Base-by-base conservation (phyloP, 1,140 invertebrate genomes). In the Drosophila pectinifera region DNA sequence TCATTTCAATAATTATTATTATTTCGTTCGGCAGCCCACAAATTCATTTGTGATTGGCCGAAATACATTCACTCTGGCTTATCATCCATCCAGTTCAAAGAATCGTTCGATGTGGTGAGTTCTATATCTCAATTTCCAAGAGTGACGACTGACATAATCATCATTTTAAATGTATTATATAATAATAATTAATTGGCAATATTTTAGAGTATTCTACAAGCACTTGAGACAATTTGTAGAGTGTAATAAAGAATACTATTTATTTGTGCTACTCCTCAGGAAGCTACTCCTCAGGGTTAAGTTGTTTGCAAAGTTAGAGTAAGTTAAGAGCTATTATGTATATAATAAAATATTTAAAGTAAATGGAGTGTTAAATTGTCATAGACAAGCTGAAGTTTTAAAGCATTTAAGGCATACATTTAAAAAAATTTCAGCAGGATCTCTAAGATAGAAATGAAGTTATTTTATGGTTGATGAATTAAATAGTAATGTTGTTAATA, bases 1-100 rank as follows among this genome's bases (percentile, higher is more conserved):
- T 68, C 36, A 51, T 41, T 68, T 69, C 34, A 85, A 85, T 85
- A 84, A 85, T 80, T 70, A 80, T 82, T 82, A 79, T 84, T 82
- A 79, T 84, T 79, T 73, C 57, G 14, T 42, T 74, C 28, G 69
- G 13, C 64, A 58, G 58, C 49, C 39, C 48, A 73, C 73, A 75
- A 74, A 57, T 45, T 82, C 70, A 22, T 48, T 70, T 78, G 64
- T 76, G 76, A 79, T 83, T 64, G 49, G 36, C 1, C 22, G 20
- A 56, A 72, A 56, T 64, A 57, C 20, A 69, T 34, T 38, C 34
- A 5, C 31, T 36, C 49, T 10, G 42, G n/a, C 68, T 48, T 69
- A 70, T 70, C 67, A 18, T 13, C 8, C 36, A 28, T 18, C 31
- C 46, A 61, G 22, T 62, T 22, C 22, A 63, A 22, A 38, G 31